Evolutionary conservation across 2,113 vertebrate species (phyloP), one percentile per base, ranked within the genome.

Genomic region (Amazona guildingii): DNA sequence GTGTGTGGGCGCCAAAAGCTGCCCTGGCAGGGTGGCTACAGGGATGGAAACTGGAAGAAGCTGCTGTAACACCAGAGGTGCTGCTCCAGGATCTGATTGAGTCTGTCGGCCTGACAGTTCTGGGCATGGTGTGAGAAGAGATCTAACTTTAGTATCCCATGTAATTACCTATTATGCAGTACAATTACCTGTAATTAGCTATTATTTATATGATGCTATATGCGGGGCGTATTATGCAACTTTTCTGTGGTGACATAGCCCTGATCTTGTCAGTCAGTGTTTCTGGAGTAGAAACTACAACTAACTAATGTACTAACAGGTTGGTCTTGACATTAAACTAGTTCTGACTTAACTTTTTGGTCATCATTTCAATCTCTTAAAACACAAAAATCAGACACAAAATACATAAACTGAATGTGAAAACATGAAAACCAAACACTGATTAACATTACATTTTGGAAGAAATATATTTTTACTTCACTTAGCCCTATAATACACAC

Each of bases 31-130:
- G 35, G 31, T 9, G 63, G 29, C 9, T 23, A 16, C 35, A 63
- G 31, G 0, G 21, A 8, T 3, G 48, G 63, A 46, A 70, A 55
- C 9, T 5, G 10, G 59, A 44, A 81, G 59, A 68, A 77, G 54
- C 24, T 80, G 54, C 44, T 69, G 8, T 4, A 63, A 54, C 31
- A 44, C 13, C 28, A 25, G 17, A 51, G n/a, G 9, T 0, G 0
- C 6, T 92, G 37, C 33, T 85, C 43, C 4, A 1, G 43, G 67
- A 54, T 23, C 52, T 29, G 72, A 80, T 1, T 0, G 8, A 20
- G 1, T 2, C 68, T 48, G 16, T 39, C 61, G 59, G 75, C 62
- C 57, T 43, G 44, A 70, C 51, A 29, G 72, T 16, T 16, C 54
- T 77, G 68, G 72, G 72, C 3, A 8, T 37, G 20, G 48, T 77